Evolutionary conservation across 2,888 invertebrate species (phyloP).

Genomic region (Neoitamus cyanurus): DNA sequence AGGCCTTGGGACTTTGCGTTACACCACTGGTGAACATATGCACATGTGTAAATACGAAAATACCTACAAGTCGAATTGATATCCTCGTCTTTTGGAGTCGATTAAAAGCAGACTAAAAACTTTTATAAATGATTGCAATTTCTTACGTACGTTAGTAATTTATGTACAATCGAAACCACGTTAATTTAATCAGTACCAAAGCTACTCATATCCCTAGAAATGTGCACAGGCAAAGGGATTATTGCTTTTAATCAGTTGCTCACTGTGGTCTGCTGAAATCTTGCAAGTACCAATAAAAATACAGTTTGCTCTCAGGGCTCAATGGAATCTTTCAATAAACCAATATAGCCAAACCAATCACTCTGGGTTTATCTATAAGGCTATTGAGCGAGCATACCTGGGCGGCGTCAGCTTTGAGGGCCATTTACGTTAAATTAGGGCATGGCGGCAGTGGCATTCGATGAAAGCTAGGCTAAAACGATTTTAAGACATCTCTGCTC

Average conservation of each 20-base stretch:
- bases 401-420: background rate
- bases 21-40: too few relatives aligned
- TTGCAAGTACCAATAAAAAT: background rate
- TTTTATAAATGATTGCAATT: too few relatives aligned
- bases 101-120: too few relatives aligned
- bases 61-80: too few relatives aligned
- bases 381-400: background rate
- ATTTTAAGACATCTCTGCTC: background rate
- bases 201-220: too few relatives aligned
- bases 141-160: too few relatives aligned
- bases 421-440: slow-evolving; percentile 25
- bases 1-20: too few relatives aligned
- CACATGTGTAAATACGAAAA: too few relatives aligned
- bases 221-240: background rate
- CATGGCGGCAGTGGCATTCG: background rate
- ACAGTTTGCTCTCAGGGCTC: background rate
- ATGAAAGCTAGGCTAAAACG: background rate
- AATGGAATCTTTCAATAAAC: background rate
- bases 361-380: background rate
- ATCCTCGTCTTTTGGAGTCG: too few relatives aligned
- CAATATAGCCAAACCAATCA: background rate
- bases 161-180: too few relatives aligned
- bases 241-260: background rate
- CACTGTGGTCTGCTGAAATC: background rate
- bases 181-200: too few relatives aligned